Evolutionary conservation across 2,888 invertebrate genomes (phyloP), one percentile per base, ranked within the genome.

Genomic region (Polia nebulosa): DNA sequence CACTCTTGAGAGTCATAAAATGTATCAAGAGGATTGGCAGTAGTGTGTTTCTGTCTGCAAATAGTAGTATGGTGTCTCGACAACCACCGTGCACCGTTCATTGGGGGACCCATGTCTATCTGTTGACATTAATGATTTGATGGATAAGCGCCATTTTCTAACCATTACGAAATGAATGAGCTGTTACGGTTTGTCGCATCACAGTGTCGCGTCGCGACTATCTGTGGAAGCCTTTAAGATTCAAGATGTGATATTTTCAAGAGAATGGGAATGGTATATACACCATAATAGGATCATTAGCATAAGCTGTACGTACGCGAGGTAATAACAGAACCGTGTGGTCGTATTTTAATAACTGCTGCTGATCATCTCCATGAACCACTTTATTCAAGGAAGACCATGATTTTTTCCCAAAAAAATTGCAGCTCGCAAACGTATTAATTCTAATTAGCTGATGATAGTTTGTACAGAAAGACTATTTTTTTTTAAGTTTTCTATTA

Each of bases 1-100:
- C 15, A 15, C 49, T n/a, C 76, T 17, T 15, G 58, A 70, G 70
- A 36, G 20, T 36, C 25, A 70, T 76, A 70, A 44, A 76, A 51
- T 69, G 41, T 44, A 20, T n/a, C 25, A 51, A 39, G 20, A 29
- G 29, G 20, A 47, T 34, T 15, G 41, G 29, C 41, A 36, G 49
- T 17, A 36, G 27, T 29, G 11, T 17, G 22, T 22, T 55, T 34
- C 29, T 51, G 44, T 25, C 36, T 44, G 15, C 13, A 74, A 64
- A 29, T 22, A 29, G 53, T 27, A 39, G 25, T 69, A 34, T 65
- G 15, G 13, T 20, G 65, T 8, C n/a, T 51, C 9, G 20, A 27
- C 36, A 22, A 32, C 34, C 17, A 52, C 13, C 34, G 25, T 44
- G 27, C 17, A 52, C 13, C 34, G 25, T 44, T 25, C 47, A 32